Percentiles rank a stretch among this genome's conserved stretches.
Conservation (phyloP, 1,140 invertebrate genomes). For the Lasioglossum albipes region DNA sequence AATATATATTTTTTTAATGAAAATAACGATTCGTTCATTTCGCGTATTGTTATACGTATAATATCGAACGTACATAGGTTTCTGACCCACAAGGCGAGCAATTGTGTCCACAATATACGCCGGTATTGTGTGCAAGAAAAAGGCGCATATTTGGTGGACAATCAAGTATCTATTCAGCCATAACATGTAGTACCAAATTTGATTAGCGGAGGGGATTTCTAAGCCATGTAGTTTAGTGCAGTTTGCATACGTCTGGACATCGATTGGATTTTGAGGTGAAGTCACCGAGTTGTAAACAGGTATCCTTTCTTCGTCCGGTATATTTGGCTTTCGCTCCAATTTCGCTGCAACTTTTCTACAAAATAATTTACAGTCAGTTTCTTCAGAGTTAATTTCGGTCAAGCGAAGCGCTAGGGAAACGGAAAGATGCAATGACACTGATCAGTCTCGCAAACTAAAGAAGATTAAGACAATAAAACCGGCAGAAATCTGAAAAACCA, state of each 20-base stretch:
- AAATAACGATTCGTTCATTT: neutral
- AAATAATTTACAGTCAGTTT: neutral
- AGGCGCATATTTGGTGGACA: conserved; percentile 77
- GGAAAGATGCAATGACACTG: too few relatives aligned
- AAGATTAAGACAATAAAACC: too few relatives aligned
- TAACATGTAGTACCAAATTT: conserved; percentile 81
- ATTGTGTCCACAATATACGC: conserved; percentile 73
- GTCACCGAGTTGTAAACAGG: conserved; percentile 83
- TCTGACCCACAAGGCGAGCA: conserved; percentile 66
- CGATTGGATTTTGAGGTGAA: conserved; percentile 79
- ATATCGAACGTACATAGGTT: conserved; percentile 71
- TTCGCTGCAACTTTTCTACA: conserved; percentile 23
- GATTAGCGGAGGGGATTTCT: conserved; percentile 45
- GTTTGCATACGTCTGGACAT: too few relatives aligned
- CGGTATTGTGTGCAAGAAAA: conserved; percentile 77
- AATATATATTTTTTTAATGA: conserved; percentile 14
- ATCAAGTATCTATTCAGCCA: conserved; percentile 75
- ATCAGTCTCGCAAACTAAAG: too few relatives aligned
- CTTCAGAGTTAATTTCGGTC: too few relatives aligned
- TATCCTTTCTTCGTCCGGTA: conserved; percentile 6
- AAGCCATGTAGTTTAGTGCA: too few relatives aligned
- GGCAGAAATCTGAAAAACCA: too few relatives aligned
- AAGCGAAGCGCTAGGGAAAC: too few relatives aligned
- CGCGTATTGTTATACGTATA: neutral
- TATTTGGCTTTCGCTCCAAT: neutral